Conservation (phyloP, 1,140 invertebrate genomes). For the Meloidogyne hapla region DNA sequence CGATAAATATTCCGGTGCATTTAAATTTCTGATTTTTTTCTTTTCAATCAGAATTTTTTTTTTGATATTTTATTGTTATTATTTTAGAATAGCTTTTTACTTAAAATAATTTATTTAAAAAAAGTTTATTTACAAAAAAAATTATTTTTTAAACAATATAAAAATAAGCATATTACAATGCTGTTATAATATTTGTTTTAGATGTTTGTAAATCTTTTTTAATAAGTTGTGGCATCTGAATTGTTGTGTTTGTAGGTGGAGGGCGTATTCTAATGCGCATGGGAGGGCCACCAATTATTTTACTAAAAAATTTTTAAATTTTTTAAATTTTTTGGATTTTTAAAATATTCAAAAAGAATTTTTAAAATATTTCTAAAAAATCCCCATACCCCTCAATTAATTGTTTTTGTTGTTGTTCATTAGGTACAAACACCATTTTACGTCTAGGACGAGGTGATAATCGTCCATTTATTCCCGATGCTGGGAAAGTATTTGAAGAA, state of each 20-base stretch:
- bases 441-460: background rate
- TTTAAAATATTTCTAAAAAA: background rate
- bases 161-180: too few species aligned
- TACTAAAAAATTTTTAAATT: background rate
- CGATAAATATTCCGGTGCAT: too few species aligned
- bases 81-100: too few species aligned
- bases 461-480: too few species aligned
- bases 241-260: background rate
- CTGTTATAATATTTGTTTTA: background rate
- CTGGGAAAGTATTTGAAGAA: background rate
- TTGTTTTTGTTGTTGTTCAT: background rate
- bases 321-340: too few species aligned
- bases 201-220: background rate
- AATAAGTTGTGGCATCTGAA: background rate
- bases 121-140: too few species aligned
- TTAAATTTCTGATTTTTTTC: too few species aligned
- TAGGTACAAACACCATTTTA: background rate
- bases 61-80: too few species aligned
- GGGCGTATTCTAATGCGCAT: background rate
- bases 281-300: background rate
- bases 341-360: too few species aligned
- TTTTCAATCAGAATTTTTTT: too few species aligned
- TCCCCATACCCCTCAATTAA: background rate
- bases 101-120: too few species aligned
- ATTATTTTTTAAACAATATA: too few species aligned